Evolutionary conservation across 1,140 invertebrate genomes (phyloP).

Genomic region (Aphidius ervi): DNA sequence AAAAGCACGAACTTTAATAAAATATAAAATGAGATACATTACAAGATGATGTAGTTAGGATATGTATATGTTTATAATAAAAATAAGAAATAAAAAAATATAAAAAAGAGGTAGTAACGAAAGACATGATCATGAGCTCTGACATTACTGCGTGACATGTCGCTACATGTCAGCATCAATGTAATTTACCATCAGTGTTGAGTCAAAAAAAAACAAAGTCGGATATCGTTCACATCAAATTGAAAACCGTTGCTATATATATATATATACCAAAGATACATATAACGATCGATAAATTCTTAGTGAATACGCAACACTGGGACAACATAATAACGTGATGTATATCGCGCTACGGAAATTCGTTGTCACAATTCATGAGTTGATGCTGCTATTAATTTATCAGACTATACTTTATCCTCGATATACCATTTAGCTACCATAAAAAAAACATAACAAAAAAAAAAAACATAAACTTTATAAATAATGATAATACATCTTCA

Average conservation of each 20-base stretch:
- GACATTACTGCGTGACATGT: too few species aligned
- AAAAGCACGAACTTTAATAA: too few species aligned
- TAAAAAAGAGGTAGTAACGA: too few species aligned
- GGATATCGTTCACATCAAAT: conserved; percentile 11
- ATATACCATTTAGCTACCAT: not conserved
- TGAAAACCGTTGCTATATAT: conserved; percentile 16
- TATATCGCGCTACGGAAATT: conserved; percentile 19
- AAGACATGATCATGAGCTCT: conserved; percentile 2
- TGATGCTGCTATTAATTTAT: conserved; percentile 9
- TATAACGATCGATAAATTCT: conserved; percentile 23
- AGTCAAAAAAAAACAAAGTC: not conserved
- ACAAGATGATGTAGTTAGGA: too few species aligned
- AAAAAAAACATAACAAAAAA: too few species aligned
- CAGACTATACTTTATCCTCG: not conserved
- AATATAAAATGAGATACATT: too few species aligned
- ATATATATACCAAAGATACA: conserved; percentile 11
- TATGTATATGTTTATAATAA: too few species aligned
- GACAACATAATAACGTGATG: conserved; percentile 25
- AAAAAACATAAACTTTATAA: too few species aligned
- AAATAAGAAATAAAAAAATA: too few species aligned
- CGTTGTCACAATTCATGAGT: conserved; percentile 8
- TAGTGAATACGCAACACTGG: conserved; percentile 12
- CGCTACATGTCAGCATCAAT: conserved; percentile 2
- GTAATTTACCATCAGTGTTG: conserved; percentile 14
- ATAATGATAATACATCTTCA: too few species aligned